A percentile compares a stretch with the other conserved stretches of the same genome.
phyloP scores from a whole-genome alignment of 2,113 vertebrate genomes.

The Xyliphius kryptos region DNA sequence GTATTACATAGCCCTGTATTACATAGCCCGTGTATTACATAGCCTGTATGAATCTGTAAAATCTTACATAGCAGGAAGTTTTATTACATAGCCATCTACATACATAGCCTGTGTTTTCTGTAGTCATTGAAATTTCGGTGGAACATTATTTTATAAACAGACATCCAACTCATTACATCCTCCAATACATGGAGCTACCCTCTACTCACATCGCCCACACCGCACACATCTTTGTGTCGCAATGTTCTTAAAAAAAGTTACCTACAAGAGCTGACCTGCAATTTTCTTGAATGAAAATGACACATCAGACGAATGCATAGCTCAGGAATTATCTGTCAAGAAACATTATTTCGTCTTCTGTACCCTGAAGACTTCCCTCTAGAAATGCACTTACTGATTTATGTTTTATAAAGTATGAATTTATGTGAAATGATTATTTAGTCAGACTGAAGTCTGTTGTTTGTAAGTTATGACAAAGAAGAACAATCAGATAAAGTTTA shows the following conservation, averaged over 20 bases:
- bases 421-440: not conserved
- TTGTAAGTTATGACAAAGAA: not conserved
- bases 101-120: too few relatives aligned
- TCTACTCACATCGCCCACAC: not conserved
- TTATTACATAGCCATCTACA: too few relatives aligned
- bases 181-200: not conserved
- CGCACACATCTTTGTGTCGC: not conserved
- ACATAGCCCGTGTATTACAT: too few relatives aligned
- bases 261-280: constrained; percentile 24
- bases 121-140: too few relatives aligned
- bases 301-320: constrained; percentile 15
- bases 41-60: too few relatives aligned
- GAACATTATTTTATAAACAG: too few relatives aligned
- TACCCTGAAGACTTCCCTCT: not conserved
- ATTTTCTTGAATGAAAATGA: constrained; percentile 12
- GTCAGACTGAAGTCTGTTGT: not conserved
- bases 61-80: too few relatives aligned
- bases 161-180: too few relatives aligned
- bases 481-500: too few relatives aligned
- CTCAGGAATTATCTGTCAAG: constrained; percentile 25
- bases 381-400: constrained; percentile 1
- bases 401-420: not conserved
- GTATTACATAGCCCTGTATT: too few relatives aligned
- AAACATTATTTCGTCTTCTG: constrained; percentile 2
- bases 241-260: not conserved